Conservation (phyloP, 92 coral and sea anemone genomes). For the Muricea muricata region DNA sequence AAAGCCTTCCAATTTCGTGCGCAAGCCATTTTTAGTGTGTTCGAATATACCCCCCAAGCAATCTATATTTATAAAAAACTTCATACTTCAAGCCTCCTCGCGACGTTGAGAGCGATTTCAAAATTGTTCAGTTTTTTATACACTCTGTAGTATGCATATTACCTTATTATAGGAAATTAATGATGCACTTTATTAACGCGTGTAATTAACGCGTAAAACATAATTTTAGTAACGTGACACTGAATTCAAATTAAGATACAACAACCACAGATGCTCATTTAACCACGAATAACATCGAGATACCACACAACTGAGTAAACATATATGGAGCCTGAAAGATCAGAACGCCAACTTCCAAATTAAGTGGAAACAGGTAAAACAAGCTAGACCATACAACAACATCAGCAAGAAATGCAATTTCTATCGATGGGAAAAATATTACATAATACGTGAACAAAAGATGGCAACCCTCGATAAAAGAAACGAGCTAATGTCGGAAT, state of each 20-base stretch:
- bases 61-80: too few relatives aligned
- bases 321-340: background rate
- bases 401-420: conserved; percentile 57
- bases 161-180: too few relatives aligned
- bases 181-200: too few relatives aligned
- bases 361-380: conserved; percentile 52
- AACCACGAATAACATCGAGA: background rate
- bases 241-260: background rate
- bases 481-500: conserved; percentile 31
- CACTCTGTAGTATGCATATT: too few relatives aligned
- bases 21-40: too few relatives aligned
- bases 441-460: conserved; percentile 33
- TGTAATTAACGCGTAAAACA: too few relatives aligned
- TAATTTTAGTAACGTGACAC: too few relatives aligned
- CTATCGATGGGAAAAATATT: conserved; percentile 60
- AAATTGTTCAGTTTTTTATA: too few relatives aligned
- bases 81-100: too few relatives aligned
- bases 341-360: background rate
- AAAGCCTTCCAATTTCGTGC: too few relatives aligned
- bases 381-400: conserved; percentile 50
- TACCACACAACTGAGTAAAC: background rate
- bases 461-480: conserved; percentile 47
- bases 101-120: too few relatives aligned
- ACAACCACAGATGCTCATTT: background rate
- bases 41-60: too few relatives aligned